phyloP scores from a whole-genome alignment of 2,888 invertebrate genomes.

The Portevinia maculata region DNA sequence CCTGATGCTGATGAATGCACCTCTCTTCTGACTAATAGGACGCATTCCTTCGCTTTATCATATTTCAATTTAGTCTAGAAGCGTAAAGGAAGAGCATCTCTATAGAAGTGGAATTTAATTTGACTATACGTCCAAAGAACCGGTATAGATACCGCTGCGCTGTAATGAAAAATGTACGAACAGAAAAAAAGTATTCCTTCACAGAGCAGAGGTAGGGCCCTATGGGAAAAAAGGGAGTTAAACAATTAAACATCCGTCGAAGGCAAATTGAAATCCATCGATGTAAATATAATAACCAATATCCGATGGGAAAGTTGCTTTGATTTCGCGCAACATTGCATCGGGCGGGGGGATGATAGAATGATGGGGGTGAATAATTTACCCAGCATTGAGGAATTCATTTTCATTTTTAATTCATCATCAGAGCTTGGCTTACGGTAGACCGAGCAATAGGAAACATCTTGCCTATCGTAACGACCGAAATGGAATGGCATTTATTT shows the following conservation, averaged over 20 bases:
- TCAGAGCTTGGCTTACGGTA: slow-evolving; percentile 33
- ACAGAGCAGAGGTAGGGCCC: neutral
- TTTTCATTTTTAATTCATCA: slow-evolving; percentile 71
- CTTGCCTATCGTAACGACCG: slow-evolving; percentile 41
- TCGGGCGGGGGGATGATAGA: neutral
- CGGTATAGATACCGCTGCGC: neutral
- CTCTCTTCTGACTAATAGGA: slow-evolving; percentile 31
- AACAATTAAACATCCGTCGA: slow-evolving; percentile 70
- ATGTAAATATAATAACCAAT: slow-evolving; percentile 73
- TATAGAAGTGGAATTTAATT: slow-evolving; percentile 59
- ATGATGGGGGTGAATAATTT: slow-evolving; percentile 52
- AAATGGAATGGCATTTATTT: slow-evolving; percentile 33
- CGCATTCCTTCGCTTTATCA: slow-evolving; percentile 63
- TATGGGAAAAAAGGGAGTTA: slow-evolving; percentile 41
- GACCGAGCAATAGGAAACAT: slow-evolving; percentile 61
- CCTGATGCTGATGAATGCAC: slow-evolving; percentile 64
- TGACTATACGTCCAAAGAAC: slow-evolving; percentile 34
- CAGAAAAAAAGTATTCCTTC: slow-evolving; percentile 5
- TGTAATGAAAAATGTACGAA: slow-evolving; percentile 9
- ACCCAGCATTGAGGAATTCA: slow-evolving; percentile 48
- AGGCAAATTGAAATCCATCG: slow-evolving; percentile 69
- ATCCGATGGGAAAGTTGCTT: slow-evolving; percentile 64
- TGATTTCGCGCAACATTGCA: slow-evolving; percentile 35
- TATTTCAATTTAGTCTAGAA: slow-evolving; percentile 57
- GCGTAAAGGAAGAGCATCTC: slow-evolving; percentile 20